These are phyloP conservation scores for Malurus leucopterus DNA, from an alignment of 2,797 vertebrate species.

Conservation along the genomic window DNA sequence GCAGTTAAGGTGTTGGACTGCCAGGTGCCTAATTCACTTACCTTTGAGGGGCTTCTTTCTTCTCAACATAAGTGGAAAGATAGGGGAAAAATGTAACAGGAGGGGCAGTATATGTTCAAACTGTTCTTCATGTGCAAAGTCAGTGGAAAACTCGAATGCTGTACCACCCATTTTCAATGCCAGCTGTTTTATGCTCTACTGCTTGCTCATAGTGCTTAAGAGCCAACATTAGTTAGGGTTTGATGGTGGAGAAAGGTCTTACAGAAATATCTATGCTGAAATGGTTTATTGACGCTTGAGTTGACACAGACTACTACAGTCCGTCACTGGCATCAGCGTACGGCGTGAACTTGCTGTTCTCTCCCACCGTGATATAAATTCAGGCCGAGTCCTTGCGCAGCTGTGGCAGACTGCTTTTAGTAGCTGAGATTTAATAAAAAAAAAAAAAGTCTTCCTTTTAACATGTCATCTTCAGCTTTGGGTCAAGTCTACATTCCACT, in stretches of 20 bases:
- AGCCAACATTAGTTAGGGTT: background rate
- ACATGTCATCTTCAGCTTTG: background rate
- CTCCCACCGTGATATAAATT: background rate
- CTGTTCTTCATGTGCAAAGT: background rate
- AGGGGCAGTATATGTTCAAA: background rate
- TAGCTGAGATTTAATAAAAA: background rate
- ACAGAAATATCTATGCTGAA: background rate
- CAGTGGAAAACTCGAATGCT: background rate
- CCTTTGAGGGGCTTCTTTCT: background rate
- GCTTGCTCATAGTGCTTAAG: background rate
- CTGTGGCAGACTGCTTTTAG: background rate
- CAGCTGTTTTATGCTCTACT: background rate
- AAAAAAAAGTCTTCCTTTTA: background rate
- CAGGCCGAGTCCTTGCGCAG: background rate
- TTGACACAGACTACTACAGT: background rate
- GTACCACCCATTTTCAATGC: background rate
- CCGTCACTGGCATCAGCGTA: background rate
- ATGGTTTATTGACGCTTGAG: background rate
- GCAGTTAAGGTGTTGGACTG: background rate
- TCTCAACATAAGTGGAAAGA: background rate
- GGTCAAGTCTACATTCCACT: background rate
- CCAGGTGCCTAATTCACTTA: background rate
- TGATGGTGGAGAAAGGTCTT: background rate
- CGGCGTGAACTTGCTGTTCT: background rate
- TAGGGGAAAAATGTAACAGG: background rate